Evolutionary conservation across 2,888 invertebrate genomes (phyloP), one percentile per base, ranked within the genome.

Genomic region (Pogonocherus hispidulus): DNA sequence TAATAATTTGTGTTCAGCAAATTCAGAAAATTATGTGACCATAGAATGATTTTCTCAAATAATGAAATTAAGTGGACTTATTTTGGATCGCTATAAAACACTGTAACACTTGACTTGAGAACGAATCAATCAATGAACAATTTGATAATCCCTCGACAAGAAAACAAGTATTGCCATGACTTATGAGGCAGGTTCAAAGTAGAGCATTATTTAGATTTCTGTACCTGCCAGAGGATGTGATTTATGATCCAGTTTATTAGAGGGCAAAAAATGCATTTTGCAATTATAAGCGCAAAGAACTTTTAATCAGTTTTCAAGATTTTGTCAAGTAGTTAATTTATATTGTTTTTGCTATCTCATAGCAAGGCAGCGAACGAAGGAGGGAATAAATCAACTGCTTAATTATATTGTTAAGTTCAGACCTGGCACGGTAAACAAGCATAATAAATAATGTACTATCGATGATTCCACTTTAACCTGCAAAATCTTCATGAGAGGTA

Each of bases 381-480:
- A 22, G 54, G 56, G 52, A 56, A 73, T 73, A 73, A 73, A 73
- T 73, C 73, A 27, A 73, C 69, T 19, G 52, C 59, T 69, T 72
- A 73, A 73, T 73, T 73, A 73, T 73, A 71, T 73, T 73, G 71
- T 73, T 73, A 67, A 69, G 67, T 68, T 71, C 56, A 67, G 60
- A 51, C 49, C 64, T 68, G 66, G 66, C 66, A 66, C 68, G 63
- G 64, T 55, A 70, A 72, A 72, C 72, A 67, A 66, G 67, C 62
- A 65, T 65, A 62, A 73, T 73, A 73, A 73, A 73, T 73, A 69
- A 73, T 69, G 59, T 57, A 65, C 66, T 71, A 73, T 71, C 73
- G 69, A 73, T 69, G 66, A 66, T 67, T 67, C 60, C 59, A 65
- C 55, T 63, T 56, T 65, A 65, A 63, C 60, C 65, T 70, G 69